phyloP scores from a whole-genome alignment of 2,113 vertebrate genomes.

The Hirundichthys speculiger region DNA sequence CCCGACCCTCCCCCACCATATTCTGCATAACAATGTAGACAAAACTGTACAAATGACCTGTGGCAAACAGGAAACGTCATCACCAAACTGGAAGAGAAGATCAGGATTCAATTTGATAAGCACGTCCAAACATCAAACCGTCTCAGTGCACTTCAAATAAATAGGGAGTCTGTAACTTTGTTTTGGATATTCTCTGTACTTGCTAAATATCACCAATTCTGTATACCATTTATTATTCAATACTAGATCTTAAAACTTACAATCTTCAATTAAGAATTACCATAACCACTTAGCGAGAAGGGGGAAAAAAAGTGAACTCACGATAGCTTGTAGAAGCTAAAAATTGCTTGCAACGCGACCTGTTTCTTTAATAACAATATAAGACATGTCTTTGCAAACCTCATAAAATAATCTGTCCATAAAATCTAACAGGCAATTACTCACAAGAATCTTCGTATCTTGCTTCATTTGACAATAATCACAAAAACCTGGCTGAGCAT shows the following conservation, averaged over 20 bases:
- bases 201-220: no score
- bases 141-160: no score
- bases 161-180: no score
- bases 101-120: conserved; percentile 13
- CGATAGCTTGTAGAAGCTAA: neutral
- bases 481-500: conserved; percentile 36
- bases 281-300: no score
- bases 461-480: conserved; percentile 38
- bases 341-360: neutral
- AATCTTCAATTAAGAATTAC: no score
- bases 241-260: no score
- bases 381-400: conserved; percentile 5
- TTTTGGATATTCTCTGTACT: no score
- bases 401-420: conserved; percentile 2
- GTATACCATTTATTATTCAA: no score
- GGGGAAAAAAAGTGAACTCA: no score
- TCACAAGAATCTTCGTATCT: conserved; percentile 25
- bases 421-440: conserved; percentile 9
- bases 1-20: no score
- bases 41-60: conserved; percentile 15
- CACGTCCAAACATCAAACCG: conserved; percentile 29
- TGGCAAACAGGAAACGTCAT: conserved; percentile 3
- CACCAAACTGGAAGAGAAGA: conserved; percentile 32
- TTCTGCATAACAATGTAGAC: neutral
- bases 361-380: neutral